These are phyloP conservation scores for Heliconius ismenius DNA, from an alignment of 2,888 invertebrate genomes.

Conservation along the genomic window DNA sequence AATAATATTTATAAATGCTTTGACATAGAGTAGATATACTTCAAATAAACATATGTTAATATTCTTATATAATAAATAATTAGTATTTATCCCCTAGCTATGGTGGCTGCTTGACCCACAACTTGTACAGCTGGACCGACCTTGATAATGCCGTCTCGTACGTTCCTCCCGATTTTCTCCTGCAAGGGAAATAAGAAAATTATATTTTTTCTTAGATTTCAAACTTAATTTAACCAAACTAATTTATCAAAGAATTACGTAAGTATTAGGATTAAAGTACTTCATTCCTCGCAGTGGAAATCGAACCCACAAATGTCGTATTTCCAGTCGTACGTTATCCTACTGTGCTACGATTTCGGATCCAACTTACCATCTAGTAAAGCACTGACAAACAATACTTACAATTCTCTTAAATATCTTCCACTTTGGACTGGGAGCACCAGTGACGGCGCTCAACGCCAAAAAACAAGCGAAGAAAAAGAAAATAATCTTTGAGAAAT, in stretches of 20 bases:
- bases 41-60: background rate
- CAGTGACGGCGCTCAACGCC: constrained; percentile 50
- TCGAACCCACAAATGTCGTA: no score
- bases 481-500: constrained; percentile 55
- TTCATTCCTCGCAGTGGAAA: no score
- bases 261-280: no score
- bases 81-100: constrained; percentile 49
- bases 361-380: background rate
- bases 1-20: background rate
- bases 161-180: constrained; percentile 56
- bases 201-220: no score
- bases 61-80: background rate
- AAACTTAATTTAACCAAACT: no score
- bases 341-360: no score
- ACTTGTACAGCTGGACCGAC: constrained; percentile 60
- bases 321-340: no score
- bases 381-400: constrained; percentile 46
- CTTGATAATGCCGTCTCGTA: constrained; percentile 58
- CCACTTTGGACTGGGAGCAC: constrained; percentile 57
- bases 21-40: background rate
- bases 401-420: constrained; percentile 61
- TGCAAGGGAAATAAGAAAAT: constrained; percentile 42
- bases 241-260: no score
- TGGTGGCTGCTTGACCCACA: constrained; percentile 51
- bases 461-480: constrained; percentile 55